Conservation (phyloP, 2,888 invertebrate genomes). For the Brenthis ino region DNA sequence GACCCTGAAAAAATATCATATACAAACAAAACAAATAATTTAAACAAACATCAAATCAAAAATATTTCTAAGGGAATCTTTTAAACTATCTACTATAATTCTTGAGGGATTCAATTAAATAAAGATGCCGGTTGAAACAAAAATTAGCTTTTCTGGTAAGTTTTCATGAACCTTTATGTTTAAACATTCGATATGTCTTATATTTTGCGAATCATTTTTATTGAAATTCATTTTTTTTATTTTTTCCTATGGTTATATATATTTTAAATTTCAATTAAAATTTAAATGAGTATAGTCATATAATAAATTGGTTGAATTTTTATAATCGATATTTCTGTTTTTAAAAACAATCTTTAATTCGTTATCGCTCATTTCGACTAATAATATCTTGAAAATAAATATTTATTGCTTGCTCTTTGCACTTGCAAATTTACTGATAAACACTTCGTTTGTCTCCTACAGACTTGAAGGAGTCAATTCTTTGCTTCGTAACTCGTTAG, state of each 20-base stretch:
- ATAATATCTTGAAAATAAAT: not conserved
- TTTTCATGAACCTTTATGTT: constrained; percentile 48
- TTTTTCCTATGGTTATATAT: not conserved
- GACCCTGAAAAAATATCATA: constrained; percentile 16
- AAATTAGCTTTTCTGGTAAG: constrained; percentile 79
- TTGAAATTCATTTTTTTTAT: not conserved
- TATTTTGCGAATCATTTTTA: not conserved
- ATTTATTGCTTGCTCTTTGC: constrained; percentile 6
- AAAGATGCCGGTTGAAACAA: constrained; percentile 78
- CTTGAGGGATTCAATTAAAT: constrained; percentile 21
- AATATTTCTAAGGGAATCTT: not conserved
- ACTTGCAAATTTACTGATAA: not conserved
- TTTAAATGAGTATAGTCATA: not conserved
- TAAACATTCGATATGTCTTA: constrained; percentile 1
- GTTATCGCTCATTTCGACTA: not conserved
- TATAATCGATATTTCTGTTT: not conserved
- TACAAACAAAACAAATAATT: constrained; percentile 24
- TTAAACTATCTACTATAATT: not conserved
- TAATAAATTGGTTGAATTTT: not conserved
- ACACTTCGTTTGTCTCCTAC: not conserved
- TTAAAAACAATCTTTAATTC: constrained; percentile 2
- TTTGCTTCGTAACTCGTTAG: constrained; percentile 26
- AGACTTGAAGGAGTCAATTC: constrained; percentile 3
- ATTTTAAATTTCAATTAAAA: not conserved
- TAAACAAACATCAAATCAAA: not conserved